Base-by-base conservation (phyloP, 2,888 invertebrate species). In the Cremastobaeus sp. region DNA sequence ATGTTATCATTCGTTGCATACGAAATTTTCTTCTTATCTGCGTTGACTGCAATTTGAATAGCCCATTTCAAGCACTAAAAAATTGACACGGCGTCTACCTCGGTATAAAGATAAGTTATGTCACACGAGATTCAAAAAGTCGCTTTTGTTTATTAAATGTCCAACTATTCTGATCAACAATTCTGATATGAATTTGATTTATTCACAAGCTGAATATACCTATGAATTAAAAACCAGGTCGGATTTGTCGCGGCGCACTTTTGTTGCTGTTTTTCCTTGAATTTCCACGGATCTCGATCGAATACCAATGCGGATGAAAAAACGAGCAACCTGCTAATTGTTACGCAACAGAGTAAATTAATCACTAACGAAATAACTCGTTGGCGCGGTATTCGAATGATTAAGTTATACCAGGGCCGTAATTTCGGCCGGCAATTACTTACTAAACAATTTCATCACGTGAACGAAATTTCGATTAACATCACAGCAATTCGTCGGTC, bases 371-470 rank as follows among this genome's bases (percentile, higher is more conserved):
- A 48, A 64, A 57, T 52, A 52, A 48, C 18, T 48, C 39, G 47
- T 3, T 21, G 12, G 32, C 9, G 9, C 35, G 28, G 35, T 32
- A 55, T 54, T 70, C 57, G 54, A 62, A 64, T 64, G 14, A 64
- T 70, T 57, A 45, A 64, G 62, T 70, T 55, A 70, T 35, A 50
- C 11, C 34, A 25, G 32, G 20, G 3, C 28, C 14, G 37, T 62
- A 48, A 70, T 70, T 62, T 57, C 30, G 50, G 41, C n/a, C 47
- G 43, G 55, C 50, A 57, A 71, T 71, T 71, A 71, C 57, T 64
- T 64, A 64, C 71, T 28, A 71, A 64, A 55, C 41, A 70, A 57
- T 70, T 70, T 62, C 70, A 70, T 70, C 57, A 47, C 34, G 62
- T 50, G 55, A 70, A 57, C 62, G 62, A 64, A 70, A 71, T 64